Evolutionary conservation across 2,888 invertebrate genomes (phyloP).

Genomic region (Habrosyne pyritoides): DNA sequence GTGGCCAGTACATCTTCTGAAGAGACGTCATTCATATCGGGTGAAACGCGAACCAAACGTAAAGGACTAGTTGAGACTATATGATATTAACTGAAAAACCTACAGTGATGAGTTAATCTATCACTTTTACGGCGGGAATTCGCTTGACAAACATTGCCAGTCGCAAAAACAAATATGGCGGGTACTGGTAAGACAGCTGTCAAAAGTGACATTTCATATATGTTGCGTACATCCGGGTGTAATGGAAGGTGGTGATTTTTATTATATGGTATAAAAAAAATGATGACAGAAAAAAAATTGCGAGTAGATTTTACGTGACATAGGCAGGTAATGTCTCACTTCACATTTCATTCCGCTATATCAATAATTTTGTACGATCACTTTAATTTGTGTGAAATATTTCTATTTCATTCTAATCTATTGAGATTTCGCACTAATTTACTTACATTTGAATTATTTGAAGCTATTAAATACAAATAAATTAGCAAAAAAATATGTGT

Average conservation of each 20-base stretch:
- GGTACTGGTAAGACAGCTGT: constrained; percentile 1
- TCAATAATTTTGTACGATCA: too few relatives aligned
- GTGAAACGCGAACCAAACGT: constrained; percentile 77
- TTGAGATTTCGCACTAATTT: too few relatives aligned
- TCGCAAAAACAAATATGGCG: background rate
- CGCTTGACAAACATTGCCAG: background rate
- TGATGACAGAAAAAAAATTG: background rate
- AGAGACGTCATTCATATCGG: constrained; percentile 91
- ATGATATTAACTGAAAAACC: constrained; percentile 68
- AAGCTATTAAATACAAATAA: too few relatives aligned
- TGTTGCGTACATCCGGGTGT: background rate
- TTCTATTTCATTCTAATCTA: too few relatives aligned
- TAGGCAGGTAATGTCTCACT: too few relatives aligned
- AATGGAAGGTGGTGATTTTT: background rate
- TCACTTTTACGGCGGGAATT: background rate
- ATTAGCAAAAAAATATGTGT: too few relatives aligned
- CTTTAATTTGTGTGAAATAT: too few relatives aligned
- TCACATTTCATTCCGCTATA: too few relatives aligned
- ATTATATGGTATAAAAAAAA: background rate
- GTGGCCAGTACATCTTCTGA: constrained; percentile 79
- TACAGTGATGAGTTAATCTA: background rate
- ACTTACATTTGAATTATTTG: too few relatives aligned
- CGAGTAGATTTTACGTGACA: background rate
- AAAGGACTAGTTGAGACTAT: constrained; percentile 86
- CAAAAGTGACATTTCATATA: constrained; percentile 2